These are phyloP conservation scores for Zygaena filipendulae DNA, from an alignment of 2,888 invertebrate genomes.

Conservation along the genomic window DNA sequence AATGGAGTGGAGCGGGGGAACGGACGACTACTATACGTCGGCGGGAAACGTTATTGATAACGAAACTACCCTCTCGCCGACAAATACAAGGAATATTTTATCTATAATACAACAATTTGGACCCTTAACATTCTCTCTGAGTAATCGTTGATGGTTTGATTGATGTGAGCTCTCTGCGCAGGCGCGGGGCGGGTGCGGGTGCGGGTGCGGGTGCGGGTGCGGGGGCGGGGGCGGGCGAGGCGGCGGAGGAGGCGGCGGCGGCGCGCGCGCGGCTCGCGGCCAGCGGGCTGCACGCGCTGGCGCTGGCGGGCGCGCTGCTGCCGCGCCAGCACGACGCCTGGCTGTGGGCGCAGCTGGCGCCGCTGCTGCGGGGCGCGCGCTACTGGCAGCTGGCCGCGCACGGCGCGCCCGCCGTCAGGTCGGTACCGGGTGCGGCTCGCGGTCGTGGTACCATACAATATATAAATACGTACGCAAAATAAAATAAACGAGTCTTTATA, in stretches of 20 bases:
- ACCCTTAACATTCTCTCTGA: no score
- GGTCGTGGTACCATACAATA: background rate
- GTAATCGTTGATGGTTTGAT: no score
- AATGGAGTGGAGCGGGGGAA: no score
- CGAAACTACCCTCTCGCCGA: no score
- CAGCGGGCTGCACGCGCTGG: conserved; percentile 31
- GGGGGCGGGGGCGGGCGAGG: conserved; percentile 31
- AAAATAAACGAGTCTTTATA: background rate
- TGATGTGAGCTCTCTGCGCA: no score
- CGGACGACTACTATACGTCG: no score
- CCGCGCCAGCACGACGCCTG: conserved; percentile 60
- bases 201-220: conserved; percentile 72
- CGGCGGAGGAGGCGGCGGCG: conserved; percentile 28
- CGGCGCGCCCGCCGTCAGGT: conserved; percentile 38
- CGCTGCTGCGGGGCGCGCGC: conserved; percentile 66
- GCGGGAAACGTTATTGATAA: no score
- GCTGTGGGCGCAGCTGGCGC: conserved; percentile 55
- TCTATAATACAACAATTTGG: no score
- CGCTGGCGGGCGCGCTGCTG: conserved; percentile 22
- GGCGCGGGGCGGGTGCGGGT: no score
- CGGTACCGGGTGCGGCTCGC: background rate
- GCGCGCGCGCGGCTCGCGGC: conserved; percentile 21
- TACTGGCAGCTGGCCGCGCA: conserved; percentile 80
- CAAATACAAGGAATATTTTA: no score
- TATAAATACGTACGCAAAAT: background rate